phyloP scores from a whole-genome alignment of 2,888 invertebrate species.

The Eupithecia centaureata region DNA sequence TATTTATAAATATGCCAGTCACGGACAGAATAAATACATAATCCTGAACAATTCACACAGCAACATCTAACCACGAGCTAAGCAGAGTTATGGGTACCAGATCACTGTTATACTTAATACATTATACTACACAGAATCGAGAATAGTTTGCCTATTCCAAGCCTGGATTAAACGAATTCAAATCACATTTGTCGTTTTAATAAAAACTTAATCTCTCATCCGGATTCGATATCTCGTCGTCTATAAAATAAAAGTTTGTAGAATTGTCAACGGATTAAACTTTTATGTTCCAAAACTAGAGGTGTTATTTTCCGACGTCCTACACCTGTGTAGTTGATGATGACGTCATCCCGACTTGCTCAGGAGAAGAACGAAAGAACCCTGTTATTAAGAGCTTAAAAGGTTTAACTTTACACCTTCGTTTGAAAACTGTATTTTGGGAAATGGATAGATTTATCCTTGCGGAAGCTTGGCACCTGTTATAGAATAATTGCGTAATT shows the following conservation, averaged over 20 bases:
- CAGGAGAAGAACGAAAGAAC: too few relatives aligned
- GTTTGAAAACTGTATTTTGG: not conserved
- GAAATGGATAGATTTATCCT: not conserved
- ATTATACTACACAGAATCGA: too few relatives aligned
- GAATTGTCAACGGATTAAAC: not conserved
- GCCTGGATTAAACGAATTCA: not conserved
- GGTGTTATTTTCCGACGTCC: not conserved
- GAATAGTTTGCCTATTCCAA: not conserved
- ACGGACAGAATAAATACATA: too few relatives aligned
- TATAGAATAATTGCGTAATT: not conserved
- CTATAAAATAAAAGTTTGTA: not conserved
- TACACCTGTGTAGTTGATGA: not conserved
- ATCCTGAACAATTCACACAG: too few relatives aligned
- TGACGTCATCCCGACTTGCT: too few relatives aligned
- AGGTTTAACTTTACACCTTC: not conserved
- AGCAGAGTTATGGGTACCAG: too few relatives aligned
- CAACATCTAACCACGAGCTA: too few relatives aligned
- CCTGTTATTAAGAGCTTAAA: not conserved
- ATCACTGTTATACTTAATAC: too few relatives aligned
- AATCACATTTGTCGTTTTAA: not conserved
- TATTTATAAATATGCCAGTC: not conserved
- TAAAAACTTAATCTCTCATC: not conserved
- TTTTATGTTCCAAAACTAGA: not conserved
- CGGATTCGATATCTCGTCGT: not conserved
- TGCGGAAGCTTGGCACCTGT: not conserved